Evolutionary conservation across 2,797 vertebrate species (phyloP).

Genomic region (Sciaenops ocellatus): DNA sequence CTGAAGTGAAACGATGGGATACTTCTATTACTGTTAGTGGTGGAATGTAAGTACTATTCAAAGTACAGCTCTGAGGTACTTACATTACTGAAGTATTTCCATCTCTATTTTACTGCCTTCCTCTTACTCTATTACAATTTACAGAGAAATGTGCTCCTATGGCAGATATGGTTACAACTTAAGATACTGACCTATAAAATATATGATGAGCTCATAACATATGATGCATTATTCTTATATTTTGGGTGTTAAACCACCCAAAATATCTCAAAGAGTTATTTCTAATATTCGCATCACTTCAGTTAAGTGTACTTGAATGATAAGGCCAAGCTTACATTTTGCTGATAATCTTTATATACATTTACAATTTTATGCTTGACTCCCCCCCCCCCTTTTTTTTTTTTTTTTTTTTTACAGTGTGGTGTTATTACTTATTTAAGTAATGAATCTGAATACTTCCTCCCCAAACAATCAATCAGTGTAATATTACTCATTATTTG

Average conservation of each 20-base stretch:
- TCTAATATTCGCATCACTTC: neutral
- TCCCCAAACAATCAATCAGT: neutral
- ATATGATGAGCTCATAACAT: neutral
- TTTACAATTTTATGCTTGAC: neutral
- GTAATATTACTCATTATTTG: neutral
- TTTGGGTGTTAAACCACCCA: neutral
- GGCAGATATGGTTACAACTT: neutral
- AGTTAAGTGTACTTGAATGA: neutral
- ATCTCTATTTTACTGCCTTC: neutral
- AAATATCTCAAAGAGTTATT: neutral
- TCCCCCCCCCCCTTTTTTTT: no score
- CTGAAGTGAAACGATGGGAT: neutral
- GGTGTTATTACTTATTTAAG: neutral
- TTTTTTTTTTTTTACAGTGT: no score
- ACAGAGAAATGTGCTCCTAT: neutral
- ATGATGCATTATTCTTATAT: neutral
- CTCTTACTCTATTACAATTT: neutral
- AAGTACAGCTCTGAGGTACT: neutral
- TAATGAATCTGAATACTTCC: neutral
- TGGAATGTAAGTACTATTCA: neutral
- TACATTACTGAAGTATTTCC: neutral
- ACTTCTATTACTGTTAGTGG: no score
- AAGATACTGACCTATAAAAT: neutral
- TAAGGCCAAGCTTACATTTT: neutral
- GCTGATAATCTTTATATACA: neutral